These are phyloP conservation scores for Dromococcyx pavoninus DNA, from an alignment of 2,797 vertebrate genomes.

Conservation along the genomic window DNA sequence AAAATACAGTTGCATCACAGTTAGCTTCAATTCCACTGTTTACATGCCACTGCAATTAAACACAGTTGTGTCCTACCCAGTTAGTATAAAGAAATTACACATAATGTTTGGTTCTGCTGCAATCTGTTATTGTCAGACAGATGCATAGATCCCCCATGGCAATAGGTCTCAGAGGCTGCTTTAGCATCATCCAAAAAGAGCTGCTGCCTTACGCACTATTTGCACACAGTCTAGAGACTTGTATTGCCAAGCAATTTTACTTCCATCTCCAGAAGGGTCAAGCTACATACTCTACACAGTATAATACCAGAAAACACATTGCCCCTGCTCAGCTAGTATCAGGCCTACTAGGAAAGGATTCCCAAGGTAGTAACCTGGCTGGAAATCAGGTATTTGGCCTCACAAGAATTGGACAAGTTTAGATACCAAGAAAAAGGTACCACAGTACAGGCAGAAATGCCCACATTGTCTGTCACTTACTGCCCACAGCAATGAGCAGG, in stretches of 20 bases:
- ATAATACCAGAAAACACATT: not conserved
- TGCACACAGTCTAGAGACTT: not conserved
- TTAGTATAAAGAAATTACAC: not conserved
- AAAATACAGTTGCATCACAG: constrained; percentile 40
- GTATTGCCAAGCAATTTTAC: not conserved
- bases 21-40: constrained; percentile 23
- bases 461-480: not conserved
- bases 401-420: not conserved
- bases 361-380: not conserved
- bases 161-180: not conserved
- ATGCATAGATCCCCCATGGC: not conserved
- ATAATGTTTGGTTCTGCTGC: not conserved
- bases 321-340: not conserved
- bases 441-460: not conserved
- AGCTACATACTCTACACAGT: not conserved
- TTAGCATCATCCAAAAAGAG: not conserved
- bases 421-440: not conserved
- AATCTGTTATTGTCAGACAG: not conserved
- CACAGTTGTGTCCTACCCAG: constrained; percentile 9
- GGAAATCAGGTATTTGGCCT: not conserved
- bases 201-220: not conserved
- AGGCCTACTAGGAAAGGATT: not conserved
- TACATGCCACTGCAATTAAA: constrained; percentile 37
- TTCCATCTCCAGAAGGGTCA: not conserved
- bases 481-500: not conserved